Conservation (phyloP, 2,888 invertebrate species). For the Calliopum simillimum region DNA sequence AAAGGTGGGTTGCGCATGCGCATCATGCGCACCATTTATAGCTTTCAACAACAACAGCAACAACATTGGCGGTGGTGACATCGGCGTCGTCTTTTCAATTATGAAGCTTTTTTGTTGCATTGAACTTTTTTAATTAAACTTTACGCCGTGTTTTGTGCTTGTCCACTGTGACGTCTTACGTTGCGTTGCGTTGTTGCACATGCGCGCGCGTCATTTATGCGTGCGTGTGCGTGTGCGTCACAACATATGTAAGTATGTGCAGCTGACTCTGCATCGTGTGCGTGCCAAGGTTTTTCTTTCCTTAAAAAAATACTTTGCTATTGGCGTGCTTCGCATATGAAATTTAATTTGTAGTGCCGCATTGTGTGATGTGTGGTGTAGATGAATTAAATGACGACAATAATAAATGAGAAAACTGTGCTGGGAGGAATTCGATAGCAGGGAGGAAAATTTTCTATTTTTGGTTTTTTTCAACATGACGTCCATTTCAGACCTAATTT, state of each 20-base stretch:
- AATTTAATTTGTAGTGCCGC: too few relatives aligned
- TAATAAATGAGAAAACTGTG: too few relatives aligned
- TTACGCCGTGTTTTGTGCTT: conserved; percentile 13
- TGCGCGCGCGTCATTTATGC: background rate
- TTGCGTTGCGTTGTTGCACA: background rate
- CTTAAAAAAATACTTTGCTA: too few relatives aligned
- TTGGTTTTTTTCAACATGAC: too few relatives aligned
- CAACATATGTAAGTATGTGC: conserved; percentile 30
- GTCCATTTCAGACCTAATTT: too few relatives aligned
- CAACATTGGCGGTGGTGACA: background rate
- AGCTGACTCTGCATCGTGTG: conserved; percentile 9
- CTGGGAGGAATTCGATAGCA: too few relatives aligned
- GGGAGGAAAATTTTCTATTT: too few relatives aligned
- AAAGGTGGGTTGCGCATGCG: conserved; percentile 12
- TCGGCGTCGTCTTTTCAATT: background rate
- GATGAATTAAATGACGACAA: too few relatives aligned
- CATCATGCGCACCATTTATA: background rate
- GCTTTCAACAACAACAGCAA: background rate
- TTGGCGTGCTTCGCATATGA: too few relatives aligned
- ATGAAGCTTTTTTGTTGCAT: conserved; percentile 8
- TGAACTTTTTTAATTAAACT: conserved; percentile 31
- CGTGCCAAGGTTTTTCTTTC: conserved; percentile 18
- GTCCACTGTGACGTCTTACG: background rate
- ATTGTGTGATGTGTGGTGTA: too few relatives aligned
- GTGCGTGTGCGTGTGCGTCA: conserved; percentile 6